Base-by-base conservation (phyloP, 2,888 invertebrate species). In the Cinara cedri region DNA sequence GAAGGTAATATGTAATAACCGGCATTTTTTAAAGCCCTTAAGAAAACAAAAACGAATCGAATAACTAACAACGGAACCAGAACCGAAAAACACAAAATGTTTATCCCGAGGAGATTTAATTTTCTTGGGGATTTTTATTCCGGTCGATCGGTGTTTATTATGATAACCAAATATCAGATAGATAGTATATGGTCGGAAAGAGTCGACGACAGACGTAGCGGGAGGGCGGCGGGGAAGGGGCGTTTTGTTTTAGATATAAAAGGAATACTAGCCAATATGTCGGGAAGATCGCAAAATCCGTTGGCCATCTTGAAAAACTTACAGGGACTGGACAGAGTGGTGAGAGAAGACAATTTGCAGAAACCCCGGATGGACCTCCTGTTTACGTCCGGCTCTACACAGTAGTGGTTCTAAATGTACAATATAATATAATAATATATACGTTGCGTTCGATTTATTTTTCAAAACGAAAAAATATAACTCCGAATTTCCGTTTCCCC, bases 301-400 rank as follows among this genome's bases (percentile, higher is more conserved):
- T 51, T 75, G 65, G 75, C 75, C 75, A 75, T 75, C 65, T 75
- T 75, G 75, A 75, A 75, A 75, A 75, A 75, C 26, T 51, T 63
- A 75, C 75, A 75, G 42, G 75, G 75, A 55, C 75, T 65, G 54
- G 75, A 49, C n/a, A 75, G 24, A 13, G 65, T 65, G 51, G 75
- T 75, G 54, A 75, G 54, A 42, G 75, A 75, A 16, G 75, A 75
- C 44, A 75, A 42, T 55, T 51, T 55, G 75, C 75, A 75, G 75
- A 65, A 75, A 65, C 75, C 75, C 65, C 21, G 65, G 24, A 44
- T 54, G 46, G 62, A 63, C 24, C 75, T 65, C 42, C 54, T 19
- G 62, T 75, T 51, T 24, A 55, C 65, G 10, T 75, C 75, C 11
- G 51, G 62, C 6, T 75, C 65, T 65, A 75, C 65, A 65, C 75